Evolutionary conservation across 1,140 invertebrate species (phyloP).

Genomic region (Brachionus koreanus): DNA sequence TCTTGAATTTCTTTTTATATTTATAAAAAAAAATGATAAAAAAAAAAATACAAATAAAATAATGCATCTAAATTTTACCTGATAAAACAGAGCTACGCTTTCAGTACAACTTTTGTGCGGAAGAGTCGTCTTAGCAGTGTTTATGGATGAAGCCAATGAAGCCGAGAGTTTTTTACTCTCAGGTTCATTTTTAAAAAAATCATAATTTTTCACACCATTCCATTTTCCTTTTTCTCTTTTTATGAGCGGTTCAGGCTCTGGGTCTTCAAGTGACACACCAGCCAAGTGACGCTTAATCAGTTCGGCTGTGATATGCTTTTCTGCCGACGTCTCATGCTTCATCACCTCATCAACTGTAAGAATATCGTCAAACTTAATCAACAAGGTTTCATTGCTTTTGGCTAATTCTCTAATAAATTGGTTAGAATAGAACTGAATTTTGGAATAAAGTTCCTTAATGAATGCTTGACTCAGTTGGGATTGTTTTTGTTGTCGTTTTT

Average conservation of each 20-base stretch:
- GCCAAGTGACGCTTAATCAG: slow-evolving; percentile 17
- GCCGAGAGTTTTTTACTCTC: neutral
- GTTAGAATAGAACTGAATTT: neutral
- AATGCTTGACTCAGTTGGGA: neutral
- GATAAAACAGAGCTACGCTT: neutral
- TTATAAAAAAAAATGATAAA: neutral
- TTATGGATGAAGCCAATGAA: neutral
- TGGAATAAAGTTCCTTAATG: neutral
- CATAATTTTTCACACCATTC: slow-evolving; percentile 30
- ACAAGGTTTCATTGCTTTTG: neutral
- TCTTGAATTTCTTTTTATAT: neutral
- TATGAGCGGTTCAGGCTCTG: slow-evolving; percentile 25
- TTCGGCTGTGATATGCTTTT: slow-evolving; percentile 13
- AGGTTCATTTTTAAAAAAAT: neutral
- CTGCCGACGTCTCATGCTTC: slow-evolving; percentile 32
- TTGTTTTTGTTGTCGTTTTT: neutral
- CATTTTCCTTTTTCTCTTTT: slow-evolving; percentile 29
- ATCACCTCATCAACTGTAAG: slow-evolving; percentile 21
- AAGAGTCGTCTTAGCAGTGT: slow-evolving; percentile 20
- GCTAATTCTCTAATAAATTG: slow-evolving; percentile 10
- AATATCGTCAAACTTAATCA: slow-evolving; percentile 43
- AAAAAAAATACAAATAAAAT: neutral
- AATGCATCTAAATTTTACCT: neutral
- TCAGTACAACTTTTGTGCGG: slow-evolving; percentile 16
- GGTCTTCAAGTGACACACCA: slow-evolving; percentile 15